Evolutionary conservation across 2,797 vertebrate species (phyloP).

Genomic region (Myotis findleyi): DNA sequence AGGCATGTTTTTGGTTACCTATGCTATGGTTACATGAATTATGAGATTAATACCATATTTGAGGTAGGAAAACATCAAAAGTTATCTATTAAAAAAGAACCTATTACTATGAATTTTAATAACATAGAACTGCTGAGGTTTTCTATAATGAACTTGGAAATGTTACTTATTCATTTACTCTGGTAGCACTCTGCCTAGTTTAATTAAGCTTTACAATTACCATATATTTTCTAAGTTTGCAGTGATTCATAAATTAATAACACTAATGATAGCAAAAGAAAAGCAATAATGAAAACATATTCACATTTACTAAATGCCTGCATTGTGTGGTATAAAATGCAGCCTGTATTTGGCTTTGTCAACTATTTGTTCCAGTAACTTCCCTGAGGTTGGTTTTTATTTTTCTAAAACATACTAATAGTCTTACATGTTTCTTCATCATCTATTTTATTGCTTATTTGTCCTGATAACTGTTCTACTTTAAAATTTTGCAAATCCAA

Average conservation of each 20-base stretch:
- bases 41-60: neutral
- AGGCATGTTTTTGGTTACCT: neutral
- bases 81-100: slow-evolving; percentile 42
- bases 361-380: neutral
- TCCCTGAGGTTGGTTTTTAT: neutral
- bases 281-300: slow-evolving; percentile 70
- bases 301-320: slow-evolving; percentile 64
- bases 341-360: slow-evolving; percentile 28
- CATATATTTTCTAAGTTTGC: slow-evolving; percentile 70
- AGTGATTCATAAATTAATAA: slow-evolving; percentile 78
- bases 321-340: neutral
- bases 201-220: slow-evolving; percentile 78
- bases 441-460: neutral
- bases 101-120: slow-evolving; percentile 56
- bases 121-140: slow-evolving; percentile 71
- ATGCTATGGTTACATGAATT: slow-evolving; percentile 13
- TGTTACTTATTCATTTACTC: slow-evolving; percentile 73
- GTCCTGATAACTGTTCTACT: neutral
- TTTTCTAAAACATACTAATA: neutral
- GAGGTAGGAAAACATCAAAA: slow-evolving; percentile 41
- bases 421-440: neutral
- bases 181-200: slow-evolving; percentile 67
- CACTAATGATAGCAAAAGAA: slow-evolving; percentile 66
- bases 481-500: neutral
- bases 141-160: slow-evolving; percentile 70